These are phyloP conservation scores for Menura novaehollandiae DNA, from an alignment of 2,113 vertebrate genomes.

Conservation along the genomic window DNA sequence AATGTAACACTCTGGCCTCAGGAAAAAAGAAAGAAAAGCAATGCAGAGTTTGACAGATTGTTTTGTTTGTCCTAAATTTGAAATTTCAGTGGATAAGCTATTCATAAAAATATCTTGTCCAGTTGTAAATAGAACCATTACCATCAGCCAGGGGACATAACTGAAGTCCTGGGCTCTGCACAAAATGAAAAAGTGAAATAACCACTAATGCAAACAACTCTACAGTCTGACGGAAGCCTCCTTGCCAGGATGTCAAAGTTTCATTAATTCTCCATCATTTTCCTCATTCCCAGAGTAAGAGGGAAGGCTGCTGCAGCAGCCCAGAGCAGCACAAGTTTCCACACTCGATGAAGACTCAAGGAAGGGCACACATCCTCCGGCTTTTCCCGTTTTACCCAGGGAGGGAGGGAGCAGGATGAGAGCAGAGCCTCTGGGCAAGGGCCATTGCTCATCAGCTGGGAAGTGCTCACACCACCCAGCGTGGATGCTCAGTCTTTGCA, in stretches of 20 bases:
- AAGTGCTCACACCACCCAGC: neutral
- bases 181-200: neutral
- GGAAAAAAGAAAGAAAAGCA: neutral
- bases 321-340: neutral
- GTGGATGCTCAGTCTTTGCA: neutral
- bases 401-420: neutral
- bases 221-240: neutral
- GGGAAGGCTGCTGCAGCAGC: neutral
- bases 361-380: neutral
- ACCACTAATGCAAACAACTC: neutral
- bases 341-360: neutral
- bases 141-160: neutral
- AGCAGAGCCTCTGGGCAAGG: neutral
- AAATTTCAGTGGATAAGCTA: neutral
- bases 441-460: fast-evolving
- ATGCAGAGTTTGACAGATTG: neutral
- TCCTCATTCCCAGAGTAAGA: neutral
- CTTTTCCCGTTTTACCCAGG: neutral
- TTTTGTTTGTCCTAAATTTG: neutral
- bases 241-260: neutral
- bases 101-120: neutral
- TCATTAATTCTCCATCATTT: neutral
- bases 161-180: neutral
- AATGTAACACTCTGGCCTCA: neutral
- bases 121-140: neutral